Conservation (phyloP, 2,797 vertebrate species). For the Cyclura pinguis region DNA sequence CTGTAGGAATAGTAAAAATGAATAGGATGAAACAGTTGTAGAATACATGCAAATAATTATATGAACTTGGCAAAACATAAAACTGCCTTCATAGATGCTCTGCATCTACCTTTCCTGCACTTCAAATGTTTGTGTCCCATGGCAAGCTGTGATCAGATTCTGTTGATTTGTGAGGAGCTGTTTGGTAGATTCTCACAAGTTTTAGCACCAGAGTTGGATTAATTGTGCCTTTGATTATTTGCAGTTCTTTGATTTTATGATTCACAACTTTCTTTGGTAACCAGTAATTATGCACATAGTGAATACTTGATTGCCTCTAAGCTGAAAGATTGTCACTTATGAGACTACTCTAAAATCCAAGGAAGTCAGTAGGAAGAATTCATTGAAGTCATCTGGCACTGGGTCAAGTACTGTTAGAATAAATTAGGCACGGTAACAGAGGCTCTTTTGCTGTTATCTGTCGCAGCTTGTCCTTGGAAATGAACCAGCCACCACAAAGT, state of each 20-base stretch:
- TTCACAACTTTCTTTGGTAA: neutral
- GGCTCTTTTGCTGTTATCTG: conserved; percentile 50
- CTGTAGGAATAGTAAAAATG: neutral
- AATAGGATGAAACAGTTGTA: neutral
- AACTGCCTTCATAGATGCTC: neutral
- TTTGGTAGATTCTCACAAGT: neutral
- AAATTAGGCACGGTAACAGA: conserved; percentile 46
- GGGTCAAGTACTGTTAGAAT: conserved; percentile 36
- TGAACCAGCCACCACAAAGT: conserved; percentile 35
- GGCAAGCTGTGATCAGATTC: neutral
- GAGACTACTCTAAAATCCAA: neutral
- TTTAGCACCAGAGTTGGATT: neutral
- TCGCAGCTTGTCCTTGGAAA: conserved; percentile 46
- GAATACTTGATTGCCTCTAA: conserved; percentile 14
- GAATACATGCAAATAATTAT: neutral
- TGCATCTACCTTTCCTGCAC: neutral
- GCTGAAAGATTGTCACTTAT: conserved; percentile 4
- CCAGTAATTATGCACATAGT: neutral
- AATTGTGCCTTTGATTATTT: neutral
- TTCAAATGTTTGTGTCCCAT: neutral
- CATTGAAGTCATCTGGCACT: conserved; percentile 38
- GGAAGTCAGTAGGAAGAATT: conserved; percentile 35
- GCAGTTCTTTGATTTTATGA: conserved; percentile 4
- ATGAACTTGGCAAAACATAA: neutral
- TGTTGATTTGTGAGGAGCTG: neutral